Percentiles rank a stretch among this genome's conserved stretches.
Conservation (phyloP, 2,797 vertebrate genomes). For the Taenioides sp. region DNA sequence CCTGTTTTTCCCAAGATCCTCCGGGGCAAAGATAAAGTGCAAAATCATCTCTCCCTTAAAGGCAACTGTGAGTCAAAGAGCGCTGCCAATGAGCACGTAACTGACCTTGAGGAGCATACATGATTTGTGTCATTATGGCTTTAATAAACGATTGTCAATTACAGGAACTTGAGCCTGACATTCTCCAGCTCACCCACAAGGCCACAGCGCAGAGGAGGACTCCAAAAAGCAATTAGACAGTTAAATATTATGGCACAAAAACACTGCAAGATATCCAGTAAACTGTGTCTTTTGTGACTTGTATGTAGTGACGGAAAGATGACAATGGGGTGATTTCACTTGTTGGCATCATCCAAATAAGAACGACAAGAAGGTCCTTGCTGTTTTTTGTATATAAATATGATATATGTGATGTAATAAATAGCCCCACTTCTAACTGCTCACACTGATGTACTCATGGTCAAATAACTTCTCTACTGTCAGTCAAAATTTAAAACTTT, state of each 20-base stretch:
- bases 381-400: conserved; percentile 43
- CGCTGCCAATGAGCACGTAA: conserved; percentile 32
- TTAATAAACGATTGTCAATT: conserved; percentile 72
- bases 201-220: conserved; percentile 22
- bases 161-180: conserved; percentile 45
- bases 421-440: conserved; percentile 28
- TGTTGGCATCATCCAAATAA: conserved; percentile 41
- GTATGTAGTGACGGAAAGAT: conserved; percentile 14
- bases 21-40: conserved; percentile 34
- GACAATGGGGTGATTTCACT: conserved; percentile 37
- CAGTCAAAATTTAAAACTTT: background rate
- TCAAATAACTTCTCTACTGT: background rate
- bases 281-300: conserved; percentile 15
- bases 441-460: background rate
- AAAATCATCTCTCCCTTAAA: conserved; percentile 47
- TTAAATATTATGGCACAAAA: conserved; percentile 48
- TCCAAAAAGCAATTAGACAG: conserved; percentile 67
- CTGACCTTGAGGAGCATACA: conserved; percentile 62
- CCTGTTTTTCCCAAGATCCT: conserved; percentile 34
- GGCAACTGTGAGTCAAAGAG: conserved; percentile 34
- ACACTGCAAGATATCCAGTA: conserved; percentile 35
- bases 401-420: conserved; percentile 31
- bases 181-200: conserved; percentile 38
- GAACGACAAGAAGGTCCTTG: conserved; percentile 10
- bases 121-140: conserved; percentile 61